A percentile compares a stretch with the other conserved stretches of the same genome.
Evolutionary conservation across 2,888 invertebrate species (phyloP).

Genomic region (Alitta virens): DNA sequence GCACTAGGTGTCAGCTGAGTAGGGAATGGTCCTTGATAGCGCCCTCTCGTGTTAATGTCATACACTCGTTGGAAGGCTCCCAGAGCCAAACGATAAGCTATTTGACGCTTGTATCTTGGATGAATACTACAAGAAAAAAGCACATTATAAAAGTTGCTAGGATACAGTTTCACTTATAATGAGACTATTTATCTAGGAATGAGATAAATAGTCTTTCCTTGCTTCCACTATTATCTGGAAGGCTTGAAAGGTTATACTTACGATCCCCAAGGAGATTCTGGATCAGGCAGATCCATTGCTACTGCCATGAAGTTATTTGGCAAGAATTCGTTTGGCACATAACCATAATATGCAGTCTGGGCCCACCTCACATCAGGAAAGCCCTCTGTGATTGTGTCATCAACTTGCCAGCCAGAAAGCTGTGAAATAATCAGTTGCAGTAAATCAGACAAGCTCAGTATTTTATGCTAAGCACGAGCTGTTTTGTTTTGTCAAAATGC

Average conservation of each 20-base stretch:
- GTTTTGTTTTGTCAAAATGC: no score
- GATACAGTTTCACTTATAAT: no score
- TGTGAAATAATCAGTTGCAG: no score
- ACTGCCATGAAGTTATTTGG: conserved; percentile 31
- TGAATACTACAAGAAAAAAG: conserved; percentile 35
- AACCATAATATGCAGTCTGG: conserved; percentile 33
- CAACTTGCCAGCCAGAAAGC: neutral
- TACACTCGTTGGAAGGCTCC: conserved; percentile 41
- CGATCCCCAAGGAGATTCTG: conserved; percentile 6
- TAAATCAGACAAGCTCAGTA: no score
- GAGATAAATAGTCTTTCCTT: no score
- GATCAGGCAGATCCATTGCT: conserved; percentile 32
- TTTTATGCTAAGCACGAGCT: no score
- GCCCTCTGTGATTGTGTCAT: neutral
- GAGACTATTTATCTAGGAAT: no score
- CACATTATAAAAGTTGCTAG: no score
- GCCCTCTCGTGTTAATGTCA: conserved; percentile 21
- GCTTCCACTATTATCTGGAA: no score
- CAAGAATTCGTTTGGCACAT: conserved; percentile 27
- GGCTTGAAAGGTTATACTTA: neutral
- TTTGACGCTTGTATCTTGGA: conserved; percentile 43
- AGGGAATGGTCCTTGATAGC: conserved; percentile 39
- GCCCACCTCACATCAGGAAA: conserved; percentile 31
- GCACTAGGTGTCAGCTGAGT: conserved; percentile 9
- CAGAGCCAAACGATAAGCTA: conserved; percentile 37